Conservation (phyloP, 2,113 vertebrate genomes). For the Tetrax tetrax region DNA sequence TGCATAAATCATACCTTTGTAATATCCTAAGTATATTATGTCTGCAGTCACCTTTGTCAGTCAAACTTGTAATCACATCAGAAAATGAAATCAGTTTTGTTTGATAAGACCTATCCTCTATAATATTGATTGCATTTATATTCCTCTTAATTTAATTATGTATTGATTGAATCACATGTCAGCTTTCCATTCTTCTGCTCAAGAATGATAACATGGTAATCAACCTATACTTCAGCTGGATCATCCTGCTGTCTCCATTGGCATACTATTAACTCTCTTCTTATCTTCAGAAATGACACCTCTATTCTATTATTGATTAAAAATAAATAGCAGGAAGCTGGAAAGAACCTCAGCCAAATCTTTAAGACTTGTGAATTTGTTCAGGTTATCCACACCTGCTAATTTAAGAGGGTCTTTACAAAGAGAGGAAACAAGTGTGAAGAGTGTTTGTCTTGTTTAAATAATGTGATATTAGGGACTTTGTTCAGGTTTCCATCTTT, state of each 20-base stretch:
- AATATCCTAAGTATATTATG: not conserved
- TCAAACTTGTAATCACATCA: not conserved
- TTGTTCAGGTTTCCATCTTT: not conserved
- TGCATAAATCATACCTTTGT: not conserved
- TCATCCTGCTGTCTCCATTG: not conserved
- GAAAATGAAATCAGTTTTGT: not conserved
- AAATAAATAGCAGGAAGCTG: not conserved
- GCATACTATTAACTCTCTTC: not conserved
- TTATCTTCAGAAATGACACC: not conserved
- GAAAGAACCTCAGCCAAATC: not conserved
- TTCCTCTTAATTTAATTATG: not conserved
- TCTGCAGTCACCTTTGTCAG: not conserved
- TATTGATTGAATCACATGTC: not conserved
- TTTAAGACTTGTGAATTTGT: not conserved
- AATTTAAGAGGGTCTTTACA: not conserved
- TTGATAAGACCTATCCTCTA: not conserved
- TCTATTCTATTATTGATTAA: not conserved
- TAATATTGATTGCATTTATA: not conserved
- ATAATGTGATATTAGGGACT: not conserved
- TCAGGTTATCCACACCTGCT: not conserved
- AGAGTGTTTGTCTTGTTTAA: not conserved
- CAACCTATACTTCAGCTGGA: not conserved
- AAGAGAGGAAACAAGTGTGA: not conserved
- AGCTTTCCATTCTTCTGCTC: not conserved
- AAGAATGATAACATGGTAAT: not conserved